These are phyloP conservation scores for Lysandra coridon DNA, from an alignment of 2,888 invertebrate genomes.

Conservation along the genomic window DNA sequence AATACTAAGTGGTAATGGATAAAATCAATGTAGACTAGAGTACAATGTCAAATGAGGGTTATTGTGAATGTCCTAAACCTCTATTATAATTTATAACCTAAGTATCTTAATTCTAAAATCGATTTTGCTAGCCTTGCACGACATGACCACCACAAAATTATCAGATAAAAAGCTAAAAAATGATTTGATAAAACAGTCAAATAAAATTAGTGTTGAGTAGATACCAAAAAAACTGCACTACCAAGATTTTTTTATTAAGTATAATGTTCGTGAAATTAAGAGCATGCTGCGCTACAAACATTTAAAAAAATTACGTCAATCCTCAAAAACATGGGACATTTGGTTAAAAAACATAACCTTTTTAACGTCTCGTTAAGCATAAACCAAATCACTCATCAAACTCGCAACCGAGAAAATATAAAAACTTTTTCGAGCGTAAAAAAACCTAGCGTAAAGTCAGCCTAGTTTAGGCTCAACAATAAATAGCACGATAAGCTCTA, in stretches of 20 bases:
- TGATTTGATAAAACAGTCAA: not conserved
- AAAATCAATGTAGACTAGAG: not conserved
- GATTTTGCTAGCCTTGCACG: not conserved
- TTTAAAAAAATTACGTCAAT: too few relatives aligned
- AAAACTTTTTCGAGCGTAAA: slow-evolving; percentile 11
- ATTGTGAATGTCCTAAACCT: not conserved
- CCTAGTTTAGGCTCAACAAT: slow-evolving; percentile 29
- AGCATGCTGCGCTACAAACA: too few relatives aligned
- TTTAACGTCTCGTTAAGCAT: not conserved
- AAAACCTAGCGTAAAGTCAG: slow-evolving; percentile 15
- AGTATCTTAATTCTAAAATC: not conserved
- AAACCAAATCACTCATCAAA: slow-evolving; percentile 2
- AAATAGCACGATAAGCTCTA: slow-evolving; percentile 37
- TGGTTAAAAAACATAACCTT: too few relatives aligned
- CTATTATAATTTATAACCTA: not conserved
- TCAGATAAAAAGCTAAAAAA: not conserved
- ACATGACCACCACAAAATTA: not conserved
- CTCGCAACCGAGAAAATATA: slow-evolving; percentile 7
- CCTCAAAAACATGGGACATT: too few relatives aligned
- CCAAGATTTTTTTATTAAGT: too few relatives aligned
- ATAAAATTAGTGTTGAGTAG: not conserved
- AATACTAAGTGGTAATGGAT: not conserved
- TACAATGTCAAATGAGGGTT: slow-evolving; percentile 2
- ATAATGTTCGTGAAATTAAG: too few relatives aligned
- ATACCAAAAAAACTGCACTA: not conserved